phyloP scores from a whole-genome alignment of 2,797 vertebrate genomes.

The Carduelis carduelis region DNA sequence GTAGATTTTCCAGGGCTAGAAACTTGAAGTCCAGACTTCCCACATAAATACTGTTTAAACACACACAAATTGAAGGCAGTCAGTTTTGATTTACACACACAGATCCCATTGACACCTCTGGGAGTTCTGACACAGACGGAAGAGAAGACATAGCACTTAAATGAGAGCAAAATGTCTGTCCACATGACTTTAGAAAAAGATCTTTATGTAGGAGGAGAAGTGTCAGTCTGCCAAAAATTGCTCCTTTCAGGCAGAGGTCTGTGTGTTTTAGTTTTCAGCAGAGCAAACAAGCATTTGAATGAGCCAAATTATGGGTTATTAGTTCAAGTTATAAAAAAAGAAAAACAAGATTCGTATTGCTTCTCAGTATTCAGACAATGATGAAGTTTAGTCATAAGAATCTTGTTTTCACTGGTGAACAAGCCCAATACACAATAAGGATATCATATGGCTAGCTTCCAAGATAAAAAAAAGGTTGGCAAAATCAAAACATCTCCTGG shows the following conservation, averaged over 20 bases:
- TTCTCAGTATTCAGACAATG: background rate
- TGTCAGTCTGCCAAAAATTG: constrained; percentile 38
- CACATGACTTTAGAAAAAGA: constrained; percentile 19
- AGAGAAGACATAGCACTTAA: constrained; percentile 5
- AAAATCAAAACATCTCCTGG: constrained; percentile 54
- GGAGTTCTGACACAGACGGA: constrained; percentile 35
- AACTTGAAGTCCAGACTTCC: background rate
- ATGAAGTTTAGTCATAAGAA: constrained; percentile 15
- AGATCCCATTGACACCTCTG: constrained; percentile 42
- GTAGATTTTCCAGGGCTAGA: background rate
- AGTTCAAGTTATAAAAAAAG: constrained; percentile 40
- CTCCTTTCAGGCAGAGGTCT: constrained; percentile 38
- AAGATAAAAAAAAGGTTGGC: background rate
- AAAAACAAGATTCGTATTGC: constrained; percentile 15
- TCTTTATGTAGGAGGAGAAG: constrained; percentile 30
- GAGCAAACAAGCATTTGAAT: constrained; percentile 9
- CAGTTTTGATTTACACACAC: constrained; percentile 20
- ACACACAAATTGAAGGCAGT: background rate
- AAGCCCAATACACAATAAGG: background rate
- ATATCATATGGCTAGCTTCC: background rate
- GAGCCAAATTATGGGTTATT: constrained; percentile 30
- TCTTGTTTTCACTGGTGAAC: constrained; percentile 20
- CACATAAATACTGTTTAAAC: background rate
- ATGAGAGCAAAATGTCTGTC: constrained; percentile 38
- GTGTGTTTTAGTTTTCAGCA: background rate